These are phyloP conservation scores for Mercenaria mercenaria DNA, from an alignment of 1,140 invertebrate species.

Conservation along the genomic window DNA sequence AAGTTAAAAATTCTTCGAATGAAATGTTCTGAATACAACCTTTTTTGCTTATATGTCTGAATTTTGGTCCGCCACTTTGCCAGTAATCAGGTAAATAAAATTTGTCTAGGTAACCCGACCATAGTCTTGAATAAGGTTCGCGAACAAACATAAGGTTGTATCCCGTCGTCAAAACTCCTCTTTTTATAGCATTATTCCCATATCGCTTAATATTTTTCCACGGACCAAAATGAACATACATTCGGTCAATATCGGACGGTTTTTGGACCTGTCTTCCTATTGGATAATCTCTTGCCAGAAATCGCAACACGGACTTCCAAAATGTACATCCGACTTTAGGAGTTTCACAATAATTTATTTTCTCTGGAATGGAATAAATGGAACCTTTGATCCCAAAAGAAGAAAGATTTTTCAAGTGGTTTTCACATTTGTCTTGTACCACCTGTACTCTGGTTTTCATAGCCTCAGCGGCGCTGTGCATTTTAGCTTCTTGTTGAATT, in stretches of 20 bases:
- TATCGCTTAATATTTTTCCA: not conserved
- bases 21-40: conserved; percentile 45
- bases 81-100: conserved; percentile 66
- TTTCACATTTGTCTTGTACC: not conserved
- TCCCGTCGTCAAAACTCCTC: not conserved
- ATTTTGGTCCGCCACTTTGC: not conserved
- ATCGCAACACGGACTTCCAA: conserved; percentile 48
- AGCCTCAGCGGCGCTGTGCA: not conserved
- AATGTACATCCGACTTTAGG: conserved; percentile 58
- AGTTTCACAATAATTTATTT: conserved; percentile 26
- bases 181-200: not conserved
- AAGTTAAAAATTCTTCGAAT: conserved; percentile 70
- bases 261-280: not conserved
- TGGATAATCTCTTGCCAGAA: conserved; percentile 19
- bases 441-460: not conserved
- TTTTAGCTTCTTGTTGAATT: not conserved
- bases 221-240: conserved; percentile 15
- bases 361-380: not conserved
- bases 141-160: conserved; percentile 68
- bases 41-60: not conserved
- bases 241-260: conserved; percentile 28
- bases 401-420: not conserved
- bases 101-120: conserved; percentile 73
- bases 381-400: not conserved
- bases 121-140: conserved; percentile 70